phyloP scores from a whole-genome alignment of 1,140 invertebrate species.

The Hormaphis cornu region DNA sequence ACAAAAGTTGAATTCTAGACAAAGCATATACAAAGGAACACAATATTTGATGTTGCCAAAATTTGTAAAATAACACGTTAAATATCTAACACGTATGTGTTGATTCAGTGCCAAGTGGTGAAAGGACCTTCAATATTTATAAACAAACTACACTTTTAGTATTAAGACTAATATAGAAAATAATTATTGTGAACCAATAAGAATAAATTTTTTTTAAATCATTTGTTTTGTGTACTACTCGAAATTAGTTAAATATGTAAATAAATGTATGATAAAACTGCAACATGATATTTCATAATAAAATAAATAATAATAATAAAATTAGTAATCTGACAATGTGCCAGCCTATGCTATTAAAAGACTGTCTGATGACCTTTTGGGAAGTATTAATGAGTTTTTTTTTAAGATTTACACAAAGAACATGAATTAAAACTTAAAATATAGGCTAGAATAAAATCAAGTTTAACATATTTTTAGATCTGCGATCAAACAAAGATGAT shows the following conservation, averaged over 20 bases:
- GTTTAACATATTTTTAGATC: background rate
- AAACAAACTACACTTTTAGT: conserved; percentile 4
- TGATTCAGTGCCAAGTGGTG: conserved; percentile 9
- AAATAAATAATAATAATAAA: background rate
- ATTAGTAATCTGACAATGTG: conserved; percentile 8
- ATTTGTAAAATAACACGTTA: conserved; percentile 23
- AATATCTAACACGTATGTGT: conserved; percentile 7
- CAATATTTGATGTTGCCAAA: conserved; percentile 13
- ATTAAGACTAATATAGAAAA: background rate
- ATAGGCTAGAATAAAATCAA: background rate
- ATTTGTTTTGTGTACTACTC: no score
- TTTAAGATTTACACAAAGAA: conserved; percentile 13
- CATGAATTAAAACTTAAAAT: conserved; percentile 1
- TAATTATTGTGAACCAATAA: background rate
- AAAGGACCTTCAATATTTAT: conserved; percentile 27
- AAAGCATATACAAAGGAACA: conserved; percentile 21
- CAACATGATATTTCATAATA: background rate
- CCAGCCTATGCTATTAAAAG: conserved; percentile 30
- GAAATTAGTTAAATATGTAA: background rate
- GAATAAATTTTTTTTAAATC: background rate
- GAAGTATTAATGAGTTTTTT: conserved; percentile 3
- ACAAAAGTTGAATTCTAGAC: conserved; percentile 12
- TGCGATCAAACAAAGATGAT: background rate
- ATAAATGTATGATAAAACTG: background rate
- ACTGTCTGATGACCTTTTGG: conserved; percentile 27